Evolutionary conservation across 2,113 vertebrate genomes (phyloP), one percentile per base, ranked within the genome.

Genomic region (Strix aluco): DNA sequence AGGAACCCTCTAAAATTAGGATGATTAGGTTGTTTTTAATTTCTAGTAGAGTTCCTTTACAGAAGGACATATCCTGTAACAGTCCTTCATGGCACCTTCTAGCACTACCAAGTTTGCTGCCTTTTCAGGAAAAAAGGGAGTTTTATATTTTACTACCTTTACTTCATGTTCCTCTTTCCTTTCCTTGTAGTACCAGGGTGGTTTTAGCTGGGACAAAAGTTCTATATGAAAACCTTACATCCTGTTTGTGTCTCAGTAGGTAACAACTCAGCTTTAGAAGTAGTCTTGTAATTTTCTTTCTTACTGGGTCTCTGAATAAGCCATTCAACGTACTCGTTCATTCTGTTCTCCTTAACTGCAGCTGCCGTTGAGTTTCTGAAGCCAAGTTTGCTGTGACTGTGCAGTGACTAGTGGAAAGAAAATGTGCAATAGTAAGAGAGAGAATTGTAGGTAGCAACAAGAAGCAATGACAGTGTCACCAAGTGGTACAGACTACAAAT

Each of bases 81-180:
- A 92, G 81, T 70, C 58, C 51, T 95, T 90, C 62, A 85, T 4
- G 5, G 13, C 49, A 86, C 19, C 23, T 89, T 54, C 51, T 81
- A 58, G 16, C 22, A 55, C 84, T 82, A 51, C 17, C 8, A 73
- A 88, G 12, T 88, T 88, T 86, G 26, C 73, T 94, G 66, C 30
- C 75, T 81, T 82, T 90, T 93, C 77, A 91, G 80, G 91, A 81
- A 94, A 88, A 81, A 61, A 7, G 0, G 0, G 6, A 5, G 7
- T 29, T 72, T 83, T 86, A 34, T 94, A 44, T 78, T 92, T 91
- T 91, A 49, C 42, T 94, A 61, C 44, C 38, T 79, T 83, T 78
- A 84, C 51, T 85, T 92, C 47, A 62, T 29, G 51, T 47, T 95
- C 62, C 70, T 85, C 23, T 86, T 97, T 93, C 89, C 80, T 92